A percentile compares a stretch with the other conserved stretches of the same genome.
phyloP scores from a whole-genome alignment of 2,888 invertebrate species.

The Sesamia inferens region DNA sequence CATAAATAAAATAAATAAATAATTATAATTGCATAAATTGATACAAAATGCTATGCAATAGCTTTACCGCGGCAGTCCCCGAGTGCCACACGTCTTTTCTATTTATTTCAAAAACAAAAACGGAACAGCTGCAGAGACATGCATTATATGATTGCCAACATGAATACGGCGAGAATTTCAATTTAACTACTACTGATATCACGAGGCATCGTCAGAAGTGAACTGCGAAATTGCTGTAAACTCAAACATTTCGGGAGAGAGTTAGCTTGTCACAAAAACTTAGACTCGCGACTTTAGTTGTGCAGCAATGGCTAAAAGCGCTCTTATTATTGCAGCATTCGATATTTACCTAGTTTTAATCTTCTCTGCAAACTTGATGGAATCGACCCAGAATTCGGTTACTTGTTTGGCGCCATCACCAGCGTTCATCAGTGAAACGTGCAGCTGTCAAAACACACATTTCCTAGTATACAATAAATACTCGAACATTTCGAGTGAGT shows the following conservation, averaged over 20 bases:
- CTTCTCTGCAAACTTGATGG: no score
- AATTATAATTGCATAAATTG: no score
- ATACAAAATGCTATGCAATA: no score
- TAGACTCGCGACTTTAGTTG: constrained; percentile 66
- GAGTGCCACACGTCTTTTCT: no score
- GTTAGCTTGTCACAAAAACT: constrained; percentile 85
- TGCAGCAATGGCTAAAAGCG: constrained; percentile 26
- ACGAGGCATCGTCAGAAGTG: constrained; percentile 64
- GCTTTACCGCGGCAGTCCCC: no score
- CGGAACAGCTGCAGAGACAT: constrained; percentile 33
- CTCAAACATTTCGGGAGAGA: constrained; percentile 76
- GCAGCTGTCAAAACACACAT: no score
- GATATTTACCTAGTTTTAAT: constrained; percentile 15
- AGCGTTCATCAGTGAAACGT: no score
- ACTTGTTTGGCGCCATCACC: no score
- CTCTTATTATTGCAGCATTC: constrained; percentile 36
- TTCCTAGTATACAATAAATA: neutral
- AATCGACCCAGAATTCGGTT: no score
- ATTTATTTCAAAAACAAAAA: constrained; percentile 29
- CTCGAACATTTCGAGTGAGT: no score
- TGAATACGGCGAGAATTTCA: constrained; percentile 66
- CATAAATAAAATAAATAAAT: no score
- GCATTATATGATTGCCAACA: constrained; percentile 65
- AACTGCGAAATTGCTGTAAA: constrained; percentile 77
- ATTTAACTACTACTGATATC: constrained; percentile 69